phyloP scores from a whole-genome alignment of 2,888 invertebrate species.

The Escarpia spicata region DNA sequence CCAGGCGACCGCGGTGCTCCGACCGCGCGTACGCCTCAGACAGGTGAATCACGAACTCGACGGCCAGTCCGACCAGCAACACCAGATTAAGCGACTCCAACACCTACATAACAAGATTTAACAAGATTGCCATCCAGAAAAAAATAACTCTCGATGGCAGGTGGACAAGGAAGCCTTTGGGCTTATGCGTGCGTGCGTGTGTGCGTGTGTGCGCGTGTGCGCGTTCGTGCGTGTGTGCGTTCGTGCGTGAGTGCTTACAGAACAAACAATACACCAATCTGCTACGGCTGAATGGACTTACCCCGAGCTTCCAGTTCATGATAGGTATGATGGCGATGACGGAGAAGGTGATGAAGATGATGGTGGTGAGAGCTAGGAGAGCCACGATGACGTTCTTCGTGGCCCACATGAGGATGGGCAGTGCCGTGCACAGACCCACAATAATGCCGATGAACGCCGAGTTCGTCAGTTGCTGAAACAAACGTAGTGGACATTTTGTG shows the following conservation, averaged over 20 bases:
- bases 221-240: no score
- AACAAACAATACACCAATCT: no score
- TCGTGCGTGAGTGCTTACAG: no score
- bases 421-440: conserved; percentile 51
- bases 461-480: conserved; percentile 48
- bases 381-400: conserved; percentile 55
- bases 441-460: conserved; percentile 53
- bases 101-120: not conserved
- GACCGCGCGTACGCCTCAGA: conserved; percentile 26
- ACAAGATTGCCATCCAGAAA: no score
- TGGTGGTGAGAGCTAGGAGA: conserved; percentile 50
- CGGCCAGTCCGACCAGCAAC: conserved; percentile 23
- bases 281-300: conserved; percentile 39
- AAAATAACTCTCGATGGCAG: no score
- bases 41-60: conserved; percentile 24
- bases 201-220: no score
- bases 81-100: conserved; percentile 24
- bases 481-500: not conserved
- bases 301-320: conserved; percentile 57
- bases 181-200: no score
- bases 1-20: not conserved
- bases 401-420: conserved; percentile 50
- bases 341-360: conserved; percentile 51
- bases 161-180: no score
- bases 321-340: conserved; percentile 55